Conservation (phyloP, 1,140 invertebrate genomes). For the Drosophila baimaii region DNA sequence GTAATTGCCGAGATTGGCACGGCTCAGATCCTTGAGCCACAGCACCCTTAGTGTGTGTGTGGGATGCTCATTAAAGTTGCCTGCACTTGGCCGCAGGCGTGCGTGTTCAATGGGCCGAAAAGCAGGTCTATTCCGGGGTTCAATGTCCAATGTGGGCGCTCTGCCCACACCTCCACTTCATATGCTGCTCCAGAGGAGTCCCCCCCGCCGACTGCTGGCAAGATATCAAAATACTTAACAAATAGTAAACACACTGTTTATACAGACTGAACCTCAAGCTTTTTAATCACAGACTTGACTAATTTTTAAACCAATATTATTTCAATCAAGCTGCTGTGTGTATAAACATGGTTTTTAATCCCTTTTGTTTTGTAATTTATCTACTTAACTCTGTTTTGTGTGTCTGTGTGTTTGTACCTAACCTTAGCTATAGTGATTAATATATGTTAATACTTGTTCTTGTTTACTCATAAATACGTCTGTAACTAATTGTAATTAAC, state of each 20-base stretch:
- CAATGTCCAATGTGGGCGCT: slow-evolving; percentile 47
- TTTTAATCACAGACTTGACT: slow-evolving; percentile 12
- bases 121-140: slow-evolving; percentile 41
- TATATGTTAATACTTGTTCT: slow-evolving; percentile 58
- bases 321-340: slow-evolving; percentile 16
- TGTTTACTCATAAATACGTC: slow-evolving; percentile 44
- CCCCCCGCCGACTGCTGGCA: not conserved
- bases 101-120: slow-evolving; percentile 75
- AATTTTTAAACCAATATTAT: not conserved
- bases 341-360: slow-evolving; percentile 15
- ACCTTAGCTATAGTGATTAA: slow-evolving; percentile 40
- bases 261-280: slow-evolving; percentile 13
- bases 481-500: slow-evolving; percentile 73
- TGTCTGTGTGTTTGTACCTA: slow-evolving; percentile 50
- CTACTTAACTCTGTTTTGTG: slow-evolving; percentile 2
- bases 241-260: slow-evolving; percentile 20
- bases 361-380: slow-evolving; percentile 31
- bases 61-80: slow-evolving; percentile 46
- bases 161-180: slow-evolving; percentile 56
- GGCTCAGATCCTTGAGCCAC: slow-evolving; percentile 16
- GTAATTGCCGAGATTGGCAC: slow-evolving; percentile 57
- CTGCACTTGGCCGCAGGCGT: slow-evolving; percentile 34
- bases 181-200: slow-evolving; percentile 19
- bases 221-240: slow-evolving; percentile 5
- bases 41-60: slow-evolving; percentile 13